phyloP scores from a whole-genome alignment of 2,113 vertebrate genomes.

The Chlorodrepanis virens region DNA sequence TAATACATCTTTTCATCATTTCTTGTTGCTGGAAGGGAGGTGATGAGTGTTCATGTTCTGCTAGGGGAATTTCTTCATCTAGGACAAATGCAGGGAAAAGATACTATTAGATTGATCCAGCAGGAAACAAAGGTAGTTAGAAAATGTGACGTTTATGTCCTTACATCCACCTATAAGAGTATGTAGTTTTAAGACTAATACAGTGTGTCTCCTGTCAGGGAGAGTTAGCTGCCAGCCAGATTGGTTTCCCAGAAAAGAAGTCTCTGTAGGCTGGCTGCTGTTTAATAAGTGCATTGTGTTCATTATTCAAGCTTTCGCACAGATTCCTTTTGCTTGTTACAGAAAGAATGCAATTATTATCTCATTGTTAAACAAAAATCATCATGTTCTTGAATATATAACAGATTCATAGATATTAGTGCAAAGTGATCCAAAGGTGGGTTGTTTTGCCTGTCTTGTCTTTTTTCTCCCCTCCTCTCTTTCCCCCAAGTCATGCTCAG shows the following conservation, averaged over 20 bases:
- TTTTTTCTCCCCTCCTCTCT: background rate
- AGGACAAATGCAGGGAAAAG: background rate
- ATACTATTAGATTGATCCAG: background rate
- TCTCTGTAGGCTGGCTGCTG: background rate
- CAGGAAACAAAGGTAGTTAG: background rate
- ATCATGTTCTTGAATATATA: background rate
- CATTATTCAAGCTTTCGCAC: background rate
- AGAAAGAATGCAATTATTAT: background rate
- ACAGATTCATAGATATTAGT: background rate
- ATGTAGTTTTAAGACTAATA: background rate
- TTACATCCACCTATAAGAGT: background rate
- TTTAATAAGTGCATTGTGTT: background rate
- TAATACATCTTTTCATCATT: background rate
- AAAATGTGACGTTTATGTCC: background rate
- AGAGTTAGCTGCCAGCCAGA: background rate
- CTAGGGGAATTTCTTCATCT: background rate
- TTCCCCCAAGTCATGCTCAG: background rate
- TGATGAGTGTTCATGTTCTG: background rate
- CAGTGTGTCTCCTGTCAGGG: background rate
- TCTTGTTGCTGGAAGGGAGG: background rate
- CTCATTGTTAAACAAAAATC: background rate
- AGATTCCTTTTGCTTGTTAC: background rate
- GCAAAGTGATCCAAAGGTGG: background rate
- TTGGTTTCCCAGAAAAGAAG: background rate
- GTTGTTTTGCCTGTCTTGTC: background rate